Conservation (phyloP, 2,113 vertebrate species). For the Mus musculus region GRCm39 chr9:92600501-92601000, state of each 20-base stretch:
- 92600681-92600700: not conserved
- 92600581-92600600: conserved; percentile 15
- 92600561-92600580: not conserved
- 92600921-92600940: not conserved
- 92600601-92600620: not conserved
- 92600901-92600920: not conserved
- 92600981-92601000: conserved; percentile 32
- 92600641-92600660: not conserved
- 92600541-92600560: conserved; percentile 24
- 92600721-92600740: not conserved
- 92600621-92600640: not conserved
- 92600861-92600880: not conserved
- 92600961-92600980: not conserved
- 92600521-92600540: conserved; percentile 16
- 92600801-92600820: not conserved
- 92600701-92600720: not conserved
- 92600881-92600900: not conserved
- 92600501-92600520: conserved; percentile 24
- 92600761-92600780: not conserved
- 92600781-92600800: not conserved
- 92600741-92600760: not conserved
- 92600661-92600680: not conserved
- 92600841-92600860: not conserved
- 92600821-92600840: not conserved
- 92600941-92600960: conserved; percentile 21